A percentile compares a stretch with the other conserved stretches of the same genome.
Conservation (phyloP, 1,140 invertebrate species). For the Limonius californicus region DNA sequence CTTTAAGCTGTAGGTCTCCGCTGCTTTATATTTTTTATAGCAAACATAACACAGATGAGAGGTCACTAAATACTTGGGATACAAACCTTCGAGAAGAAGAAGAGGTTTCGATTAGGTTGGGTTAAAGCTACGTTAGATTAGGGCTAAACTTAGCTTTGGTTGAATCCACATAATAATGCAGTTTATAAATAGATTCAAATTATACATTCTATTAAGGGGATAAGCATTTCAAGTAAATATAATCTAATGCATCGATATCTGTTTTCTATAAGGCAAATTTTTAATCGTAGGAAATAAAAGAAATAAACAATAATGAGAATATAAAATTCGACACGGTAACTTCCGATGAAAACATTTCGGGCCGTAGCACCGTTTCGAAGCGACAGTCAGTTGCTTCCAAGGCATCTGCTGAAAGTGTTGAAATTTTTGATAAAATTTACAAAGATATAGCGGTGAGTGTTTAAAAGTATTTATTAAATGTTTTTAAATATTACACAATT, state of each 20-base stretch:
- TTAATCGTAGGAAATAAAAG: constrained; percentile 10
- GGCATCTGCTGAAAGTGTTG: constrained; percentile 1
- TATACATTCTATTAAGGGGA: no score
- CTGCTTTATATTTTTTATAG: no score
- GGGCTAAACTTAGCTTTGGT: no score
- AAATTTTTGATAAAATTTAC: constrained; percentile 13
- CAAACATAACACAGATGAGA: no score
- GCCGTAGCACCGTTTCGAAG: background rate
- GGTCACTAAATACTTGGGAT: no score
- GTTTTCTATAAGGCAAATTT: background rate
- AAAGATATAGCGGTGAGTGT: constrained; percentile 24
- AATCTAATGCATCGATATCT: no score
- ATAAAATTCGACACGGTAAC: background rate
- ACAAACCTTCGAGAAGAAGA: no score
- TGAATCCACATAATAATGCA: no score
- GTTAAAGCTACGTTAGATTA: no score
- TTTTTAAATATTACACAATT: background rate
- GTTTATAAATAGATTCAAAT: background rate
- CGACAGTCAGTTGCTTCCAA: background rate
- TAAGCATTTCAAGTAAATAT: no score
- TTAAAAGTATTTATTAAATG: background rate
- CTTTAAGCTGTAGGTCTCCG: no score
- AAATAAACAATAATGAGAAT: constrained; percentile 31
- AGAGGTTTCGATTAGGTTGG: no score
- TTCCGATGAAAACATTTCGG: background rate